These are phyloP conservation scores for Crotalus adamanteus DNA, from an alignment of 2,797 vertebrate genomes.

Conservation along the genomic window DNA sequence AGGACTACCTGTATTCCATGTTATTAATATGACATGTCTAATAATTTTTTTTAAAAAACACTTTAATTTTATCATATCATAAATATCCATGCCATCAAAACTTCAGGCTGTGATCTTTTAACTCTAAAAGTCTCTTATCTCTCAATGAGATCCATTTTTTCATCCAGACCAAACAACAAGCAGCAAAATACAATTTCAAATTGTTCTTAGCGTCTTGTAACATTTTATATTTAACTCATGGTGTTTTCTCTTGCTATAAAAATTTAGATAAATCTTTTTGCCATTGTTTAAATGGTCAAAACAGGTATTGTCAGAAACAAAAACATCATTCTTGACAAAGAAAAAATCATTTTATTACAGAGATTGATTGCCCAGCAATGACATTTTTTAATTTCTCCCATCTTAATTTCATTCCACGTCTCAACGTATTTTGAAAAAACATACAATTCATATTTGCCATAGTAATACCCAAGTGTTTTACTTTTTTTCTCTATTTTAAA, in stretches of 20 bases:
- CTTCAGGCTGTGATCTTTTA: neutral
- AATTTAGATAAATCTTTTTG: neutral
- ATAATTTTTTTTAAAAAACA: neutral
- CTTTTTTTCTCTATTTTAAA: neutral
- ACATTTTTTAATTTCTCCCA: neutral
- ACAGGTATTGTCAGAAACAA: neutral
- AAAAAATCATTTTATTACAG: neutral
- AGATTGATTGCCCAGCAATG: neutral
- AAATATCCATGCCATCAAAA: neutral
- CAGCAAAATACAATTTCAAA: neutral
- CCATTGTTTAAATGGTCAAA: neutral
- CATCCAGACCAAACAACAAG: neutral
- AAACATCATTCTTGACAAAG: neutral
- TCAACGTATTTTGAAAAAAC: neutral
- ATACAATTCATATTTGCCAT: neutral
- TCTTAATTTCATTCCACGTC: neutral
- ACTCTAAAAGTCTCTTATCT: neutral
- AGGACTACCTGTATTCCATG: neutral
- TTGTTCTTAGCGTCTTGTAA: neutral
- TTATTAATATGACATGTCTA: neutral
- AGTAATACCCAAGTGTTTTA: neutral
- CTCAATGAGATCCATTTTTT: neutral
- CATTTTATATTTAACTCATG: neutral
- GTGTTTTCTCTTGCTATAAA: neutral
- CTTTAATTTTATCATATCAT: neutral